Evolutionary conservation across 2,888 invertebrate genomes (phyloP).

Genomic region (Flexamia atlantica): DNA sequence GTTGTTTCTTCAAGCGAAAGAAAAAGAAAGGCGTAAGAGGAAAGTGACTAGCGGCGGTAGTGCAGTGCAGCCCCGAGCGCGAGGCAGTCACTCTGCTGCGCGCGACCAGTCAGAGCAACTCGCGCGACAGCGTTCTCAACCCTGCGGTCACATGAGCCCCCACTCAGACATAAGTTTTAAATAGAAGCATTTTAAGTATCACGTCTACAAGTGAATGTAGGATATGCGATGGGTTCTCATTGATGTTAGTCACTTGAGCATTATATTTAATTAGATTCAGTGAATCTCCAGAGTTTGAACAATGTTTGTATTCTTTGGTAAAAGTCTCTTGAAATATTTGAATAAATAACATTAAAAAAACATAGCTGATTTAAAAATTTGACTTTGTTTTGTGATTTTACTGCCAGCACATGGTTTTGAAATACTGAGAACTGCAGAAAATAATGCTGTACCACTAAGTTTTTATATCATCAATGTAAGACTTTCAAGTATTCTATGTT

Average conservation of each 20-base stretch:
- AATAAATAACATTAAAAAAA: too few species aligned
- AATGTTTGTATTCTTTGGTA: too few species aligned
- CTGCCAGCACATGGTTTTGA: too few species aligned
- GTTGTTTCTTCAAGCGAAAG: conserved; percentile 99
- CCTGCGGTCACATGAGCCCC: conserved; percentile 71
- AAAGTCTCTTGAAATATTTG: too few species aligned
- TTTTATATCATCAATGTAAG: too few species aligned
- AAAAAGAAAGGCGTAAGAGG: conserved; percentile 97
- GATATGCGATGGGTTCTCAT: neutral
- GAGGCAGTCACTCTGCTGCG: conserved; percentile 81
- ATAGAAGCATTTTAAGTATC: neutral
- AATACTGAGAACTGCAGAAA: too few species aligned
- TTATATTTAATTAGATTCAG: too few species aligned
- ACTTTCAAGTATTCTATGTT: too few species aligned
- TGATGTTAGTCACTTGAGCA: neutral
- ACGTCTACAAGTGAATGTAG: neutral
- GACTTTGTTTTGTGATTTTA: too few species aligned
- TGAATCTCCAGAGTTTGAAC: too few species aligned
- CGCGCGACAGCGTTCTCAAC: conserved; percentile 80
- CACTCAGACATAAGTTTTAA: neutral
- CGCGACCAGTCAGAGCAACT: conserved; percentile 81
- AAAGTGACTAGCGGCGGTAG: conserved; percentile 91
- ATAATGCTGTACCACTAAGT: too few species aligned
- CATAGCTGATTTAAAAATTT: too few species aligned
- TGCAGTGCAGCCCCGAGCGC: conserved; percentile 81